Evolutionary conservation across 2,797 vertebrate genomes (phyloP).

Genomic region (Cynopterus sphinx): DNA sequence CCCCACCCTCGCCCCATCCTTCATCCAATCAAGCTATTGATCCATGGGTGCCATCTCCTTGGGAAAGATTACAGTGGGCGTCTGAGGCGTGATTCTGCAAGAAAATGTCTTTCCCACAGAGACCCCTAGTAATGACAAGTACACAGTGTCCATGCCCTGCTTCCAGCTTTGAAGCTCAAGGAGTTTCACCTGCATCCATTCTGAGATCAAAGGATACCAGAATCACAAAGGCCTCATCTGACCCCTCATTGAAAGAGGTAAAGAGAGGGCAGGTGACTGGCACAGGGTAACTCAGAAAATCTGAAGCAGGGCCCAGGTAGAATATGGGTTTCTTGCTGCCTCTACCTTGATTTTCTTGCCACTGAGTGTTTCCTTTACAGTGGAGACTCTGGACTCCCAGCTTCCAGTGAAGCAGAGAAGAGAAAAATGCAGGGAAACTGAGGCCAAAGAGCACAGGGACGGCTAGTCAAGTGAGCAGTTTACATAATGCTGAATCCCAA

Average conservation of each 20-base stretch:
- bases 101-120: constrained; percentile 39
- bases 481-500: not conserved
- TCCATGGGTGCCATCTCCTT: not conserved
- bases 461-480: not conserved
- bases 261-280: too few species aligned
- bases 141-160: not conserved
- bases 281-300: not conserved
- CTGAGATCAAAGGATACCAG: not conserved
- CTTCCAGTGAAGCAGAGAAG: not conserved
- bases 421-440: not conserved
- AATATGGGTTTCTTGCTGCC: not conserved
- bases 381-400: not conserved
- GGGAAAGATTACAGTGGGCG: constrained; percentile 44
- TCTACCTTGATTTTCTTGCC: not conserved
- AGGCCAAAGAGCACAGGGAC: not conserved
- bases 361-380: not conserved
- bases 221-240: not conserved
- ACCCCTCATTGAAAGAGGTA: not conserved
- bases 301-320: not conserved
- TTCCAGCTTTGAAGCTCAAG: not conserved
- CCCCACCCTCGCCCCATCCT: not conserved
- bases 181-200: not conserved
- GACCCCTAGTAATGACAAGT: not conserved
- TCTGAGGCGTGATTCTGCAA: constrained; percentile 53
- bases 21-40: constrained; percentile 68